Evolutionary conservation across 2,888 invertebrate genomes (phyloP).

Genomic region (Andrena dorsata): DNA sequence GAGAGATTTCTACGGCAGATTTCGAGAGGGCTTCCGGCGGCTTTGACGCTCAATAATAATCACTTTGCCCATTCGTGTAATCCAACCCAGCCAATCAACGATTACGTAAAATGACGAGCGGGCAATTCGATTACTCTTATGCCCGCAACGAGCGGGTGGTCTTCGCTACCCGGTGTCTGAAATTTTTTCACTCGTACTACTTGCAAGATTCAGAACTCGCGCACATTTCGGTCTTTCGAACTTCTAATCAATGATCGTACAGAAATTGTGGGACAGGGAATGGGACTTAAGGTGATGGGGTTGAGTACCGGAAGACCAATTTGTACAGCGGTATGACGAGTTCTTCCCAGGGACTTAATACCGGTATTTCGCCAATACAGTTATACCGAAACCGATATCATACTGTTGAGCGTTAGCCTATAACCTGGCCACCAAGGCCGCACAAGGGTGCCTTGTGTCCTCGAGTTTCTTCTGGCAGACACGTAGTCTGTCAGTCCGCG

Average conservation of each 20-base stretch:
- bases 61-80: neutral
- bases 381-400: too few relatives aligned
- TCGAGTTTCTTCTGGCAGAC: too few relatives aligned
- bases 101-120: conserved; percentile 55
- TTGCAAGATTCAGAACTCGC: neutral
- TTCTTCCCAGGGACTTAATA: conserved; percentile 31
- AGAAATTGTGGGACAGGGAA: neutral
- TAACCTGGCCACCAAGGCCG: too few relatives aligned
- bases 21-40: conserved; percentile 31
- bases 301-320: conserved; percentile 75
- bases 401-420: too few relatives aligned
- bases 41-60: neutral
- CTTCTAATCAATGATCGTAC: neutral
- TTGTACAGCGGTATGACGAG: conserved; percentile 72
- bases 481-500: too few relatives aligned
- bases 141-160: conserved; percentile 4
- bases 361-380: too few relatives aligned
- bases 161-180: neutral
- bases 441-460: too few relatives aligned
- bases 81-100: conserved; percentile 5
- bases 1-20: conserved; percentile 31
- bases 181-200: conserved; percentile 1
- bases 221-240: conserved; percentile 1
- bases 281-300: conserved; percentile 27
- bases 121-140: conserved; percentile 14